Percentiles rank a stretch among this genome's conserved stretches.
Conservation (phyloP, 2,888 invertebrate genomes). For the Galeruca laticollis region DNA sequence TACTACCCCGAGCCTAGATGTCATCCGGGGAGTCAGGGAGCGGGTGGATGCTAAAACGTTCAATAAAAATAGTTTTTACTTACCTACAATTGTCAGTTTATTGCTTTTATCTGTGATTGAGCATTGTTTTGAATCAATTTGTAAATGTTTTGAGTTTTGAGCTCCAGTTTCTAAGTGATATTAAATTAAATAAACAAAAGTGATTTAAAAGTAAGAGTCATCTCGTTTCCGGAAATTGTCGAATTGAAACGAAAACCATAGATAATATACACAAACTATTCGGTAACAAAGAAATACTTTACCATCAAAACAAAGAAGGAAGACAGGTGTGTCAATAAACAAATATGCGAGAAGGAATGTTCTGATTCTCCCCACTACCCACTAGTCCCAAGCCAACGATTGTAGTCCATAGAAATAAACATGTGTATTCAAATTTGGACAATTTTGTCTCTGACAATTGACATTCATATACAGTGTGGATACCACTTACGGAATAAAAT, state of each 20-base stretch:
- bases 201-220: constrained; percentile 22
- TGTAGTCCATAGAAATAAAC: background rate
- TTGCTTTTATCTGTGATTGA: constrained; percentile 19
- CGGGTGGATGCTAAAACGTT: constrained; percentile 17
- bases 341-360: constrained; percentile 27
- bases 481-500: no score
- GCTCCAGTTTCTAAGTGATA: background rate
- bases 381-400: constrained; percentile 1
- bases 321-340: constrained; percentile 49
- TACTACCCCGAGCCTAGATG: constrained; percentile 18
- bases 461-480: no score
- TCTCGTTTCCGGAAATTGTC: constrained; percentile 12
- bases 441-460: no score
- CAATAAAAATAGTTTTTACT: constrained; percentile 3
- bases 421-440: no score
- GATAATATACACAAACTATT: background rate
- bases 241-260: constrained; percentile 19
- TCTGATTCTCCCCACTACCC: constrained; percentile 4
- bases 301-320: constrained; percentile 38
- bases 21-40: constrained; percentile 8
- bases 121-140: background rate
- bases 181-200: constrained; percentile 19
- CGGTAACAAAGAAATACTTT: constrained; percentile 10
- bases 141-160: background rate
- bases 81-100: constrained; percentile 18